Evolutionary conservation across 2,888 invertebrate species (phyloP), one percentile per base, ranked within the genome.

Genomic region (Polydrusus cervinus): DNA sequence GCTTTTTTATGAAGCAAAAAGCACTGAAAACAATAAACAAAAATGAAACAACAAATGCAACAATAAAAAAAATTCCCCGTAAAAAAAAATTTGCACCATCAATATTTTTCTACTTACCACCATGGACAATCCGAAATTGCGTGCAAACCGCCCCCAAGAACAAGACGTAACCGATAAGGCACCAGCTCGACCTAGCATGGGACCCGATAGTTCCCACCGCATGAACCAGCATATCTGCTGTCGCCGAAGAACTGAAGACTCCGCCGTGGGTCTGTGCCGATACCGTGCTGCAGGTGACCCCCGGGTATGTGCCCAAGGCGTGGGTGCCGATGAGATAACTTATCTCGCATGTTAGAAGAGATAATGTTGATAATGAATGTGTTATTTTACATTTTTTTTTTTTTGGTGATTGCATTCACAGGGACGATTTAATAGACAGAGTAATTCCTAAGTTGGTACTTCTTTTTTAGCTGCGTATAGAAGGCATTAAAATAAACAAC

Each of bases 171-270:
- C 68, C 53, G 60, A 67, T 51, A 53, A 74, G 62, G 62, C 68
- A 68, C 73, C 43, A 74, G 53, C 62, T 74, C 62, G 68, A 57
- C 38, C 53, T 30, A n/a, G 25, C 53, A 25, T 53, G 53, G 16
- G 38, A 38, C 9, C 57, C 16, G 16, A 38, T 34, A 45, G 68
- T 74, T 62, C 51, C 68, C 43, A 68, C 68, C 60, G 62, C 40
- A 16, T 20, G 55, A 34, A 62, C 64, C 53, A 43, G 68, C 73
- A 64, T 68, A 43, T 55, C 68, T 68, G 73, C 62, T 47, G 73
- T 40, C 73, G 73, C 62, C 62, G 62, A 74, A 68, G 73, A 68
- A 74, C 73, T 74, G 64, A 74, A 68, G 43, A 64, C 13, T 30
- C 20, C 20, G 47, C 47, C 47, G 47, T 47, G 47, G 16, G 30